Evolutionary conservation across 2,888 invertebrate genomes (phyloP).

Genomic region (Eretmocerus hayati): DNA sequence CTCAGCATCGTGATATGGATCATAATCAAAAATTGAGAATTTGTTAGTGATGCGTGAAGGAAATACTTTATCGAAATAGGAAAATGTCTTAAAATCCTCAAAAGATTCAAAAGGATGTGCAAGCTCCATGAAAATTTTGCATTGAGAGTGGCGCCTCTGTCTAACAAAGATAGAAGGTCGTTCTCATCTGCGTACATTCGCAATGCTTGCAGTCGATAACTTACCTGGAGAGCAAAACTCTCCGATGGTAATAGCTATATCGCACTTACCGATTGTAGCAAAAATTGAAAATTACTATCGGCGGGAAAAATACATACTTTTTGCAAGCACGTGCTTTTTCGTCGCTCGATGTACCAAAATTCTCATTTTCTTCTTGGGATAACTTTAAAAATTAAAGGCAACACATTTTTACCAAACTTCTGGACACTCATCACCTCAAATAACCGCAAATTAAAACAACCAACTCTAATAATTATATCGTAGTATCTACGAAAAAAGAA

Average conservation of each 20-base stretch:
- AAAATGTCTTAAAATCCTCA: too few relatives aligned
- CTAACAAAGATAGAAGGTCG: neutral
- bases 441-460: too few relatives aligned
- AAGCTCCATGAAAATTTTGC: neutral
- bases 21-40: neutral
- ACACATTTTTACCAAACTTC: too few relatives aligned
- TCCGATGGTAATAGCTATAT: neutral
- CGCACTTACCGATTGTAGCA: neutral
- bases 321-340: neutral
- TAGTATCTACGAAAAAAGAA: too few relatives aligned
- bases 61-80: too few relatives aligned
- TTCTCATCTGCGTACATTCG: neutral
- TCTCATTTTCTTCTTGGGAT: too few relatives aligned
- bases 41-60: neutral
- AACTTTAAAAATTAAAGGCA: too few relatives aligned
- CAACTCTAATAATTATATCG: too few relatives aligned
- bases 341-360: neutral
- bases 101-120: neutral
- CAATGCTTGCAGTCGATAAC: constrained; percentile 22
- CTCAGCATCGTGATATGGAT: too few relatives aligned
- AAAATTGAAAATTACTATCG: too few relatives aligned
- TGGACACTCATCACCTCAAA: too few relatives aligned
- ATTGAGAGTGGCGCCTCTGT: constrained; percentile 9
- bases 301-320: too few relatives aligned
- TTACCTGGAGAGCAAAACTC: constrained; percentile 25